Percentiles rank a stretch among this genome's conserved stretches.
phyloP scores from a whole-genome alignment of 2,888 invertebrate species.

The Oxycera nigricornis region DNA sequence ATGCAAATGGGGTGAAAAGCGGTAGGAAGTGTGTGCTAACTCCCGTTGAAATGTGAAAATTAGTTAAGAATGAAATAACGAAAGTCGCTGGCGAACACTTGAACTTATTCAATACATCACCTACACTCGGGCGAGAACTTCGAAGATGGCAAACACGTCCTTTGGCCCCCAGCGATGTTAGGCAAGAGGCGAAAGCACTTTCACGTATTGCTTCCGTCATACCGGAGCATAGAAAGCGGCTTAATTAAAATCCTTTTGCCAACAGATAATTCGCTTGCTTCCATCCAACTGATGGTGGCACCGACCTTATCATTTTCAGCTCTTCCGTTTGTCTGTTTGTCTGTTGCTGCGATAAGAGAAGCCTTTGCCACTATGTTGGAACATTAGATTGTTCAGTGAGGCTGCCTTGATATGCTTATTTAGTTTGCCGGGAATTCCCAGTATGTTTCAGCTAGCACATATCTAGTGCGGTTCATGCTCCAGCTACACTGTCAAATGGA shows the following conservation, averaged over 20 bases:
- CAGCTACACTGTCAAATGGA: no score
- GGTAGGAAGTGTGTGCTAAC: neutral
- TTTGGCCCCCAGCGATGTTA: neutral
- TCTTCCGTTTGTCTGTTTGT: neutral
- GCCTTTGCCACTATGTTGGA: neutral
- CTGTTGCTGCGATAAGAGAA: neutral
- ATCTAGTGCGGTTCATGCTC: no score
- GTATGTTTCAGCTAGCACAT: neutral
- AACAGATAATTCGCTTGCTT: neutral
- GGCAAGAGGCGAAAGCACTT: neutral
- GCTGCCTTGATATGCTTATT: neutral
- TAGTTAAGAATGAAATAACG: constrained; percentile 16
- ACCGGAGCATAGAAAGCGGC: neutral
- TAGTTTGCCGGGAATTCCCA: neutral
- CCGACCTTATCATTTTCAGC: neutral
- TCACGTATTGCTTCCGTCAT: neutral
- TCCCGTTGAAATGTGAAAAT: constrained; percentile 17
- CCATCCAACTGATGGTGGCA: neutral
- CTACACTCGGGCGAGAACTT: neutral
- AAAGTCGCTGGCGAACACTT: constrained; percentile 16
- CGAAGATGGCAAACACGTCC: neutral
- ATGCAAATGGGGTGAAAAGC: neutral
- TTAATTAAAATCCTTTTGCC: constrained; percentile 38
- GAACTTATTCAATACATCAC: constrained; percentile 5
- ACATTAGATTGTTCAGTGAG: neutral